Evolutionary conservation across 2,113 vertebrate genomes (phyloP).

Genomic region (Tragelaphus scriptus): DNA sequence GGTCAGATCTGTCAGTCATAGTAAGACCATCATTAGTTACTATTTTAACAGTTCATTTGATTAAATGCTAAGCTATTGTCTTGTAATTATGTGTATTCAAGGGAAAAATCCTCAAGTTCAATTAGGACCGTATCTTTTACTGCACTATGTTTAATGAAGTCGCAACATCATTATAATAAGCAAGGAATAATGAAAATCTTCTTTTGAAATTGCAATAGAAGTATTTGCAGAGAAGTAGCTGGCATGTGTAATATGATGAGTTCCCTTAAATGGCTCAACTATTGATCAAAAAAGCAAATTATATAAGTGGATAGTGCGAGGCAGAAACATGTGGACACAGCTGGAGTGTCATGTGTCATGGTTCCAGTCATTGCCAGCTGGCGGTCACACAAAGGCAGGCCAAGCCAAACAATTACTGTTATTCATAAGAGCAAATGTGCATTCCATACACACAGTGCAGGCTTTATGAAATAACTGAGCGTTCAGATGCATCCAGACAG

Average conservation of each 20-base stretch:
- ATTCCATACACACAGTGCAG: constrained; percentile 85
- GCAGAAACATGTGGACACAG: constrained; percentile 93
- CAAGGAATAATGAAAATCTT: constrained; percentile 71
- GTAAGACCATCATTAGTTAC: constrained; percentile 73
- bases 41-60: constrained; percentile 78
- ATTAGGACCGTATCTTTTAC: constrained; percentile 75
- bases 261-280: constrained; percentile 86
- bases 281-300: constrained; percentile 89
- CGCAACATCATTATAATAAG: constrained; percentile 66
- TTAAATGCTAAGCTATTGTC: constrained; percentile 76
- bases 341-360: constrained; percentile 94
- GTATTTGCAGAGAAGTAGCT: constrained; percentile 86
- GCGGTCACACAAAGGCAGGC: constrained; percentile 84
- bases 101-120: constrained; percentile 76
- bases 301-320: constrained; percentile 85
- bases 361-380: constrained; percentile 89
- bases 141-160: constrained; percentile 72
- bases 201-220: constrained; percentile 85
- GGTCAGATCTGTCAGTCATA: constrained; percentile 68
- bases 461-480: constrained; percentile 85
- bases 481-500: constrained; percentile 81
- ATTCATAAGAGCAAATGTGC: constrained; percentile 93
- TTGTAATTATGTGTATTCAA: constrained; percentile 76
- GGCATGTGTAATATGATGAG: constrained; percentile 90
- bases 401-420: constrained; percentile 94